Conservation (phyloP, 1,140 invertebrate species). For the Caerostris extrusa region DNA sequence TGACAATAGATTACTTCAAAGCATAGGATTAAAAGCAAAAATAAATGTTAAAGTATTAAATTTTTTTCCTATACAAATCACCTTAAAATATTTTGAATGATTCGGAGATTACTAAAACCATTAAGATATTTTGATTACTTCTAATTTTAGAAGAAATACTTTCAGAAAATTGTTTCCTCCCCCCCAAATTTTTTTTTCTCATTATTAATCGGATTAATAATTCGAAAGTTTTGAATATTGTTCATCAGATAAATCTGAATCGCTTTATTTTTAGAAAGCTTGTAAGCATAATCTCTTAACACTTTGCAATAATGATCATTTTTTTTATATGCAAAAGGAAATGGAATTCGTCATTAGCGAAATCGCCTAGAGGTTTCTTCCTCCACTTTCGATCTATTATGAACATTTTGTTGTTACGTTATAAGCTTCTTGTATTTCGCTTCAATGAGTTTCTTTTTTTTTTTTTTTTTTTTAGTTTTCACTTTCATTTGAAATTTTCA, state of each 20-base stretch:
- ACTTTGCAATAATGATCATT: neutral
- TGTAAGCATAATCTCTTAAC: neutral
- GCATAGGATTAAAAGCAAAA: neutral
- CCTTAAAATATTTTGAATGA: neutral
- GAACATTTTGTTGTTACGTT: neutral
- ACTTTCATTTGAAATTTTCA: too few relatives aligned
- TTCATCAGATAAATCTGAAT: neutral
- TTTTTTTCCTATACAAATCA: neutral
- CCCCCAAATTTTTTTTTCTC: neutral
- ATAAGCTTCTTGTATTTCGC: neutral
- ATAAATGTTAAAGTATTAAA: neutral
- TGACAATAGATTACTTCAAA: neutral
- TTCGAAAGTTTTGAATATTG: neutral
- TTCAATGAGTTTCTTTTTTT: neutral
- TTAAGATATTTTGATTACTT: neutral
- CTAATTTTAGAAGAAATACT: neutral
- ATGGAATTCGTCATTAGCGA: neutral
- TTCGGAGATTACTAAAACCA: neutral
- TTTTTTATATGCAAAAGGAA: neutral
- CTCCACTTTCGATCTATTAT: neutral
- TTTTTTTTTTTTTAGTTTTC: too few relatives aligned
- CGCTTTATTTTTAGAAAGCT: neutral
- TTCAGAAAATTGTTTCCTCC: neutral
- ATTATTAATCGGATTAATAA: conserved; percentile 16
- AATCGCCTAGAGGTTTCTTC: neutral